Evolutionary conservation across 1,140 invertebrate species (phyloP).

Genomic region (Nephila pilipes): DNA sequence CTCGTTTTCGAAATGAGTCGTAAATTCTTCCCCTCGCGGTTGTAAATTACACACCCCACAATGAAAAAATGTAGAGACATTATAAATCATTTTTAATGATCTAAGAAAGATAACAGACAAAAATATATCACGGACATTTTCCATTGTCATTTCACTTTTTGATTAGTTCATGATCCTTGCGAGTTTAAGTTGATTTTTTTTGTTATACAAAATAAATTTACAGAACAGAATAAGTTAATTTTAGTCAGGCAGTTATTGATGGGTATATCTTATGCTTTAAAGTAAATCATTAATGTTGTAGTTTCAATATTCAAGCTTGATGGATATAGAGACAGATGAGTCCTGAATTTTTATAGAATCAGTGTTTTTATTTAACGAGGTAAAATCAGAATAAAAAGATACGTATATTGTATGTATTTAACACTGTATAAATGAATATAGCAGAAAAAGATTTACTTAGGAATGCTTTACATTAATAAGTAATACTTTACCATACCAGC

Average conservation of each 20-base stretch:
- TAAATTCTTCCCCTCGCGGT: constrained; percentile 2
- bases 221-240: background rate
- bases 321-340: no score
- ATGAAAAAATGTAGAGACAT: background rate
- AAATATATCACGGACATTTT: background rate
- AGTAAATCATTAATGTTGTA: no score
- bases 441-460: no score
- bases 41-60: background rate
- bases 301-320: no score
- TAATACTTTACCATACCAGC: no score
- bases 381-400: no score
- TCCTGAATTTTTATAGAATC: no score
- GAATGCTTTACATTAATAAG: no score
- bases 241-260: background rate
- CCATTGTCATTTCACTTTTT: background rate
- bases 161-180: background rate
- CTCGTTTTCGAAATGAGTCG: constrained; percentile 11
- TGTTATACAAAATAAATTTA: background rate
- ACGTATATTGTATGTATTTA: no score
- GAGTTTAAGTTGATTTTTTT: background rate
- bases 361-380: no score
- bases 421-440: no score
- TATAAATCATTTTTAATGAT: constrained; percentile 33
- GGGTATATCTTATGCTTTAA: no score
- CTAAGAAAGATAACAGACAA: background rate